Evolutionary conservation across 2,888 invertebrate genomes (phyloP).

Genomic region (Xanthia togata): DNA sequence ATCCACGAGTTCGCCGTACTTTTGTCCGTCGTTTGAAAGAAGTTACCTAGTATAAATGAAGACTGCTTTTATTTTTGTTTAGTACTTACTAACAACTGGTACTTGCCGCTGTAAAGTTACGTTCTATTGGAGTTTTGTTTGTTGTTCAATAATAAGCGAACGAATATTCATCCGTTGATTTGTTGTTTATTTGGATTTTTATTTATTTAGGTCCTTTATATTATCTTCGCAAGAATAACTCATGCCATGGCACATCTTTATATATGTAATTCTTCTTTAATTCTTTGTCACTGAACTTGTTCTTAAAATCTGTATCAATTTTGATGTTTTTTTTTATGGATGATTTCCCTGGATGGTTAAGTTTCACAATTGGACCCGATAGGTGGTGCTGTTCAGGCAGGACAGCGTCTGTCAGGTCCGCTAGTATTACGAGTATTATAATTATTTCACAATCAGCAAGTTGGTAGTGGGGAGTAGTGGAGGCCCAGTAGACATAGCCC

Average conservation of each 20-base stretch:
- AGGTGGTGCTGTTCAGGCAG: no score
- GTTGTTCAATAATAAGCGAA: constrained; percentile 59
- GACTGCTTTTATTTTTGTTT: constrained; percentile 67
- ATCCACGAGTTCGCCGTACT: constrained; percentile 58
- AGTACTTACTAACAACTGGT: constrained; percentile 65
- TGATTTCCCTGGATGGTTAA: no score
- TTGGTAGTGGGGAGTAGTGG: not conserved
- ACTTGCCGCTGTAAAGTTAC: constrained; percentile 60
- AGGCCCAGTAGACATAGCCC: not conserved
- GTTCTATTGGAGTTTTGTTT: constrained; percentile 44
- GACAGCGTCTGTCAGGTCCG: no score
- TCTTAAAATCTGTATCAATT: no score
- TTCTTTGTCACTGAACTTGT: no score
- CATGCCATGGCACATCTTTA: no score
- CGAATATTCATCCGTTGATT: constrained; percentile 57
- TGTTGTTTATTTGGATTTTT: constrained; percentile 29
- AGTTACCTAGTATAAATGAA: constrained; percentile 70
- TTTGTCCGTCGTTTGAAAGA: constrained; percentile 66
- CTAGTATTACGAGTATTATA: not conserved
- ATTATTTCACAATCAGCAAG: not conserved
- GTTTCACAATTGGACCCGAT: no score
- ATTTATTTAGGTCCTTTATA: not conserved
- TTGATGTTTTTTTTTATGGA: no score
- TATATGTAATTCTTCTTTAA: no score
- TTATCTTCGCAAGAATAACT: not conserved